phyloP scores from a whole-genome alignment of 2,888 invertebrate species.

The Eueremaeus valkanovi region DNA sequence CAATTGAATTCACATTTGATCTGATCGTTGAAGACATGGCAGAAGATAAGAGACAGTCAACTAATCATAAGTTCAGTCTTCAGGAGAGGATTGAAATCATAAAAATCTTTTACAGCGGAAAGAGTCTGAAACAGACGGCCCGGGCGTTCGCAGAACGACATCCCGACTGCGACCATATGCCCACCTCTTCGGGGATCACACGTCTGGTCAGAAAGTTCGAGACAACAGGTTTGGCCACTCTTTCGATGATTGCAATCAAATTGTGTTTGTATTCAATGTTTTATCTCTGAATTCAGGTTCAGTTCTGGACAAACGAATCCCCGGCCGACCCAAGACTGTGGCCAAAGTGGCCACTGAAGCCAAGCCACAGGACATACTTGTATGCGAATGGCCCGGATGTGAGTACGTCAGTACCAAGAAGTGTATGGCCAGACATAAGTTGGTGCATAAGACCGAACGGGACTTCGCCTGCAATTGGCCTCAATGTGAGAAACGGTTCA shows the following conservation, averaged over 20 bases:
- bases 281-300: not conserved
- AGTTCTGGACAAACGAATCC: not conserved
- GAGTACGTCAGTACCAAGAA: not conserved
- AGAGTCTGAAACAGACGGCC: not conserved
- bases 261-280: not conserved
- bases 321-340: not conserved
- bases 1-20: too few relatives aligned
- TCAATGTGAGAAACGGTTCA: not conserved
- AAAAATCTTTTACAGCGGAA: conserved; percentile 2
- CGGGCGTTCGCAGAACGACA: not conserved
- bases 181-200: not conserved
- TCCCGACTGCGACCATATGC: not conserved
- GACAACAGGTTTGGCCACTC: not conserved
- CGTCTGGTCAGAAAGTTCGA: not conserved
- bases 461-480: not conserved
- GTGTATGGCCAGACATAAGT: not conserved
- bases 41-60: not conserved
- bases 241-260: not conserved
- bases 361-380: not conserved
- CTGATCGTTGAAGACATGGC: not conserved
- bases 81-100: conserved; percentile 5
- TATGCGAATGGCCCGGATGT: conserved; percentile 7
- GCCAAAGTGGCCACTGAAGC: not conserved
- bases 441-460: not conserved
- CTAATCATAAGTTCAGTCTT: not conserved